Evolutionary conservation across 2,888 invertebrate species (phyloP), one percentile per base, ranked within the genome.

Genomic region (Neoscelio sp.): DNA sequence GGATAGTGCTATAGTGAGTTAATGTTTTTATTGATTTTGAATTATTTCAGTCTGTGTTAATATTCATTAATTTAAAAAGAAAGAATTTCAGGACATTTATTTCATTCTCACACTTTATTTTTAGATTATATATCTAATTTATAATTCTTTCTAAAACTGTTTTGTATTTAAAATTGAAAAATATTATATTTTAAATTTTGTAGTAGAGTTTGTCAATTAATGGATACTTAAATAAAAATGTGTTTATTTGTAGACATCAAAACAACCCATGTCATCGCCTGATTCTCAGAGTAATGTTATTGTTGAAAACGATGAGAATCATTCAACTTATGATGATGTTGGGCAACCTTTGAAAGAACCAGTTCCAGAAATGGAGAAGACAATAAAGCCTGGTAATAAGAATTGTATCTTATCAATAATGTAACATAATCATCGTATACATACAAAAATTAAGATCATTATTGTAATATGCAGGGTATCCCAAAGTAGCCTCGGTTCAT

Each of bases 301-400:
- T 28, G 82, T 80, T 38, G 85, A 83, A 30, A 79, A 80, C 35
- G 83, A 83, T 30, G 78, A 67, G 40, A 81, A 84, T 42, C 73
- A 84, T 18, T 56, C 81, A 1, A 82, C 80, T 73, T 80, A 77
- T 10, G 86, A 88, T 40, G 84, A 84, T 40, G 74, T 84, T 30
- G 82, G 87, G 50, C 86, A 87, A 20, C 86, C 90, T 44, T 82
- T 91, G 10, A 92, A 91, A 80, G 90, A 90, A 67, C 89, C 90
- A 64, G 88, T 92, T 13, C 91, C 92, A 8, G 93, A 94, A 83
- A 91, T 92, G 62, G 93, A 94, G 85, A 93, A 93, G 91, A 89
- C 93, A 46, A 91, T 92, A 28, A 92, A 92, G 89, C 91, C 92
- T 86, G 93, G 94, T 94, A 87, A 87, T 20, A 42, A 23, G 6